These are phyloP conservation scores for Agelas oroides DNA, from an alignment of 37 sponge, comb jelly and placozoan species.

Conservation along the genomic window DNA sequence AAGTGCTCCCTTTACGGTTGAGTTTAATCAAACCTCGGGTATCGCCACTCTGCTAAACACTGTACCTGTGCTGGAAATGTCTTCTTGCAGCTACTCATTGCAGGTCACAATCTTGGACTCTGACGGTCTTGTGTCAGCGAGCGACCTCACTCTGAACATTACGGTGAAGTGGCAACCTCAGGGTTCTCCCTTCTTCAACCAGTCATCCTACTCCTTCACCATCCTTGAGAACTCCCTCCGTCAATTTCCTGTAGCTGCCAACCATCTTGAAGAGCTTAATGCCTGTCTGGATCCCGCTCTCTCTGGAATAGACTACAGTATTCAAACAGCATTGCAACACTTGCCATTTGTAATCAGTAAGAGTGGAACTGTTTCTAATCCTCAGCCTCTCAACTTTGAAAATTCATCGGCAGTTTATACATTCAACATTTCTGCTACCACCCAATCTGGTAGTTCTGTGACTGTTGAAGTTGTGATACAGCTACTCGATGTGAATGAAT, in stretches of 20 bases:
- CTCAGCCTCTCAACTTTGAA: slow-evolving; percentile 49
- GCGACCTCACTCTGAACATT: slow-evolving; percentile 9
- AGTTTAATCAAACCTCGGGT: slow-evolving; percentile 10
- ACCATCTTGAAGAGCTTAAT: slow-evolving; percentile 27
- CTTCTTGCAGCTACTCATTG: slow-evolving; percentile 34
- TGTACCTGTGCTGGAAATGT: slow-evolving; percentile 12
- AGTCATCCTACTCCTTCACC: slow-evolving; percentile 18
- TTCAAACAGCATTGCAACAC: background rate
- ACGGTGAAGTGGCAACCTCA: slow-evolving; percentile 2
- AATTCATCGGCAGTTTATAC: slow-evolving; percentile 25
- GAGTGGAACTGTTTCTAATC: slow-evolving; percentile 42
- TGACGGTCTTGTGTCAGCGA: slow-evolving; percentile 22
- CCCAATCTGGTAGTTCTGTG: slow-evolving; percentile 27
- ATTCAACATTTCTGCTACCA: slow-evolving; percentile 55
- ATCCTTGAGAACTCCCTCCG: slow-evolving; percentile 36
- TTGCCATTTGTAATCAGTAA: slow-evolving; percentile 45
- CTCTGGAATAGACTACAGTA: slow-evolving; percentile 27
- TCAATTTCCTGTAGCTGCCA: slow-evolving; percentile 21
- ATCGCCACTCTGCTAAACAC: slow-evolving; percentile 11
- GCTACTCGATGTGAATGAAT: slow-evolving; percentile 76
- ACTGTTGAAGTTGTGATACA: slow-evolving; percentile 43
- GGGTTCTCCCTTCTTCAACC: slow-evolving; percentile 36
- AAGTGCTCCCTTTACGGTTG: slow-evolving; percentile 18
- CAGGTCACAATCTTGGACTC: slow-evolving; percentile 11
- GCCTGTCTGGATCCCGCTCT: slow-evolving; percentile 42